Evolutionary conservation across 1,140 invertebrate species (phyloP).

Genomic region (Aricia agestis): DNA sequence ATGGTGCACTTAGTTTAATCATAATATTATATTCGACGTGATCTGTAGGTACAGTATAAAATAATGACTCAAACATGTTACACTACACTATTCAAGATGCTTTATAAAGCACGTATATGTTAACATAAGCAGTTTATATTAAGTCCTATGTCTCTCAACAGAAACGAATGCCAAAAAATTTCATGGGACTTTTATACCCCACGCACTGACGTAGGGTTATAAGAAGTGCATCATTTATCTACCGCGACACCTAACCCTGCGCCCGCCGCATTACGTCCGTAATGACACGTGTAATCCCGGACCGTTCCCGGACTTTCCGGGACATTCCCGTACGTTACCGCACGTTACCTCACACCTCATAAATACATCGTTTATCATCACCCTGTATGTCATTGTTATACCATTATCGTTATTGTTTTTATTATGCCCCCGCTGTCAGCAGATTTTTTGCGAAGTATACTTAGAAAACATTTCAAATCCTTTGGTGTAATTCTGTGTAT

Average conservation of each 20-base stretch:
- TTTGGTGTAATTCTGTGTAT: not conserved
- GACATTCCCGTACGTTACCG: too few species aligned
- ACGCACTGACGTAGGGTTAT: not conserved
- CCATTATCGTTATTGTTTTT: constrained; percentile 21
- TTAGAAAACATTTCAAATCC: not conserved
- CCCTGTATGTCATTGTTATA: constrained; percentile 37
- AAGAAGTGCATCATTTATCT: constrained; percentile 7
- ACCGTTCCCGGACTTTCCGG: constrained; percentile 7
- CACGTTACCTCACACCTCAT: constrained; percentile 48
- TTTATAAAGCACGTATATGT: too few species aligned
- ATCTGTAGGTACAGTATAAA: too few species aligned
- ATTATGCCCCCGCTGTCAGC: not conserved
- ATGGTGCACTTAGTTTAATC: too few species aligned
- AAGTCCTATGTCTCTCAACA: too few species aligned
- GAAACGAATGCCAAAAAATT: not conserved
- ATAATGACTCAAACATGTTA: too few species aligned
- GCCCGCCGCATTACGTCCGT: constrained; percentile 51
- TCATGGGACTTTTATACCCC: not conserved
- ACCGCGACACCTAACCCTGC: constrained; percentile 34
- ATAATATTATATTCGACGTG: too few species aligned
- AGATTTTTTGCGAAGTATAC: not conserved
- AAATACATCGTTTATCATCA: constrained; percentile 61
- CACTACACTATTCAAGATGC: too few species aligned
- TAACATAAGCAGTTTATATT: too few species aligned
- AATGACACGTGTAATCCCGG: constrained; percentile 63